Conservation (phyloP, 2,113 vertebrate genomes). For the Shinisaurus crocodilurus region DNA sequence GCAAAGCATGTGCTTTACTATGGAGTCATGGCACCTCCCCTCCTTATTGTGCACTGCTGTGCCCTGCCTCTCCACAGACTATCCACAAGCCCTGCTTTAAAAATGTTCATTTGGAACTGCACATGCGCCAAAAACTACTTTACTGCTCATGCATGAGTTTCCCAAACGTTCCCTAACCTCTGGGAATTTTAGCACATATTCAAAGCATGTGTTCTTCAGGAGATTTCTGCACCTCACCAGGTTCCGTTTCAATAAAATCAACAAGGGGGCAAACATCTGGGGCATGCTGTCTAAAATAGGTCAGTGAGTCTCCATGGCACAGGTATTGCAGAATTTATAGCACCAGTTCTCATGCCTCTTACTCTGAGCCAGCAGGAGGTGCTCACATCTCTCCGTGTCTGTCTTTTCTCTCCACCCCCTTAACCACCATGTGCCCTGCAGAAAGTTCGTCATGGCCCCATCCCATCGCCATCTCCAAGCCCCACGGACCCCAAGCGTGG, state of each 20-base stretch:
- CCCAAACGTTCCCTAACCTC: neutral
- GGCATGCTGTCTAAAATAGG: neutral
- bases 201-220: neutral
- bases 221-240: neutral
- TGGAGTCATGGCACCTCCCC: neutral
- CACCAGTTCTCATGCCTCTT: neutral
- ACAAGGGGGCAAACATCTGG: neutral
- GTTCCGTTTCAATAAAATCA: neutral
- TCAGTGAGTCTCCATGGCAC: neutral
- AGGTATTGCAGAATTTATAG: neutral
- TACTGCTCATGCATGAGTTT: neutral
- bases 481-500: constrained; percentile 77
- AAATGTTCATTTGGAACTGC: neutral
- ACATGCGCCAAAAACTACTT: neutral
- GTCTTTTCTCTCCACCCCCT: neutral
- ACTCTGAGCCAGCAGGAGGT: neutral
- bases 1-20: too few species aligned
- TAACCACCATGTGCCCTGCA: neutral
- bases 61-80: neutral
- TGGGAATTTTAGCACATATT: neutral
- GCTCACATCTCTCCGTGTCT: neutral
- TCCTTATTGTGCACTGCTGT: neutral
- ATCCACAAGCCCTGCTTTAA: neutral
- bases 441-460: constrained; percentile 67
- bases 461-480: constrained; percentile 65